Base-by-base conservation (phyloP, 2,888 invertebrate genomes). In the Ophion slaviceki region DNA sequence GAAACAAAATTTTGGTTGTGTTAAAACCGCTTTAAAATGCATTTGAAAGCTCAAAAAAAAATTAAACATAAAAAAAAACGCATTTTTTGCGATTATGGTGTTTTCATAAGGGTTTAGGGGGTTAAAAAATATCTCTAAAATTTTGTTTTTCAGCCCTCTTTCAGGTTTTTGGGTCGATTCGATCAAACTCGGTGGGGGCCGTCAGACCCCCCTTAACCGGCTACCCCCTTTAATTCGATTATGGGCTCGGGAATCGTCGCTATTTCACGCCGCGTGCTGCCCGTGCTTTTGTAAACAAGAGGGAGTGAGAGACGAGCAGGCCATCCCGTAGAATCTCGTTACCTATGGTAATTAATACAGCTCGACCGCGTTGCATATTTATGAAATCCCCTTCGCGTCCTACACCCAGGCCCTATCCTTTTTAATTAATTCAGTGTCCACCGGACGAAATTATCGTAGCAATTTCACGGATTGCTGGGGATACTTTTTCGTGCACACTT, bases 311-410 rank as follows among this genome's bases (percentile, higher is more conserved):
- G 61, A 76, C 61, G 70, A 74, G 32, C 71, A 64, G 71, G 61
- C 75, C 57, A 79, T 79, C 78, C 79, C 71, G 45, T 64, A 40
- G 76, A 85, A 85, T 82, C 72, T 85, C 80, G 91, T 91, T 91
- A 91, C 89, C 89, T 88, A 90, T 90, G 90, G 89, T 91, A 91
- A 91, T 92, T 91, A 91, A 91, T 91, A 91, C 89, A 89, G 89
- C 81, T 86, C 82, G 80, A 79, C 78, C 81, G 86, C 86, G 80
- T 89, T 92, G 90, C 84, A 87, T 90, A 92, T 92, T 92, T 89
- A 92, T 91, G 88, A 87, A 82, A 10, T 0, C 67, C 64, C 62
- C 72, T 80, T 66, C 66, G 68, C 17, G 75, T 36, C 28, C 28
- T 47, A 57, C 83, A 62, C 70, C 53, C 74, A 2, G 64, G 64